These are phyloP conservation scores for Dascillus cervinus DNA, from an alignment of 2,888 invertebrate species.

Conservation along the genomic window DNA sequence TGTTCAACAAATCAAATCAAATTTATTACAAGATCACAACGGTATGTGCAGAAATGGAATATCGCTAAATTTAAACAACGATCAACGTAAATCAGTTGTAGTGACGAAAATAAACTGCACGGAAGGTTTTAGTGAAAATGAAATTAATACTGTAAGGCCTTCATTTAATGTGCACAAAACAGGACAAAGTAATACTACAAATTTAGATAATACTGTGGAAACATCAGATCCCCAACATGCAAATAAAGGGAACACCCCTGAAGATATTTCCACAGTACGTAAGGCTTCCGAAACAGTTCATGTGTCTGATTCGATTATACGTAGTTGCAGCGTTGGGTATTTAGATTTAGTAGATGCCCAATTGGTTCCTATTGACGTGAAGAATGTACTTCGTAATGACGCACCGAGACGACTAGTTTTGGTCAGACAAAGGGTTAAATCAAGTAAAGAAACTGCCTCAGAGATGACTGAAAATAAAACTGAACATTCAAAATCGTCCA, in stretches of 20 bases:
- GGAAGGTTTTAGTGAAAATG: constrained; percentile 13
- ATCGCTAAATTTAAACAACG: constrained; percentile 50
- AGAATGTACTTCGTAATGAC: constrained; percentile 61
- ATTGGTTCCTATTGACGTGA: constrained; percentile 39
- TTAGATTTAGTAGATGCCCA: constrained; percentile 74
- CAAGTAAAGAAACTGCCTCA: constrained; percentile 41
- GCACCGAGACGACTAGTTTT: constrained; percentile 70
- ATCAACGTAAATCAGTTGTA: constrained; percentile 46
- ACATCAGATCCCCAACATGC: constrained; percentile 28
- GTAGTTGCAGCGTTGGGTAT: constrained; percentile 85
- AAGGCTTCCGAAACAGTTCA: constrained; percentile 21
- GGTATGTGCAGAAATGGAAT: constrained; percentile 36
- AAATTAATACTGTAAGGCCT: constrained; percentile 1
- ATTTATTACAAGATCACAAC: constrained; percentile 48
- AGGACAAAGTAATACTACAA: constrained; percentile 14
- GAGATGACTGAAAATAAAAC: constrained; percentile 16
- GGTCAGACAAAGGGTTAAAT: constrained; percentile 57
- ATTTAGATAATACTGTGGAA: constrained; percentile 24
- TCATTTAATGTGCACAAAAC: constrained; percentile 9
- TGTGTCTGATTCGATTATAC: constrained; percentile 61
- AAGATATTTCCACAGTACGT: constrained; percentile 25
- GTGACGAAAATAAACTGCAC: constrained; percentile 47
- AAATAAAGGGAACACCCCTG: constrained; percentile 23
- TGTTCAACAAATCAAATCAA: constrained; percentile 61
- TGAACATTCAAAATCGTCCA: constrained; percentile 38